Evolutionary conservation across 2,797 vertebrate species (phyloP).

Genomic region (Lepilemur septentrionalis): DNA sequence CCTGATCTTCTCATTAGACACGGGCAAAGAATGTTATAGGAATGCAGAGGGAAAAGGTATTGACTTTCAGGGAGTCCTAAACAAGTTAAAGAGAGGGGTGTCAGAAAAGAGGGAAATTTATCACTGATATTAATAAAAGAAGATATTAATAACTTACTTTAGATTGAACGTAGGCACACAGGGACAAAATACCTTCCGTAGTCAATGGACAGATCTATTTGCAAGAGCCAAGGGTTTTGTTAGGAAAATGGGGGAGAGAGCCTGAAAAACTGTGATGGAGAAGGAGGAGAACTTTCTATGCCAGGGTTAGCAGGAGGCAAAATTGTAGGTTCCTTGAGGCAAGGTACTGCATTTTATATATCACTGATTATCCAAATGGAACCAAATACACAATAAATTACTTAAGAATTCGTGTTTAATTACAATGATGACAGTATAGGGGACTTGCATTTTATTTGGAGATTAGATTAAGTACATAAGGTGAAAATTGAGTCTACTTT

Average conservation of each 20-base stretch:
- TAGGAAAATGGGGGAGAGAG: background rate
- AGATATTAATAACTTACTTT: background rate
- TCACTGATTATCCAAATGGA: background rate
- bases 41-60: background rate
- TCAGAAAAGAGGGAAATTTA: background rate
- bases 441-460: background rate
- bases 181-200: background rate
- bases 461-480: background rate
- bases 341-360: background rate
- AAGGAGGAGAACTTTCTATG: background rate
- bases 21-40: background rate
- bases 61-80: background rate
- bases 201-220: background rate
- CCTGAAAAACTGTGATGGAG: background rate
- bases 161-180: background rate
- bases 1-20: background rate
- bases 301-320: background rate
- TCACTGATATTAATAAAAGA: background rate
- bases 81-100: background rate
- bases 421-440: background rate
- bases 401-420: background rate
- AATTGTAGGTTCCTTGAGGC: background rate
- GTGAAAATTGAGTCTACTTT: background rate
- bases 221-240: background rate
- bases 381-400: background rate